A percentile compares a stretch with the other conserved stretches of the same genome.
Evolutionary conservation across 2,888 invertebrate species (phyloP).

Genomic region (Microplitis deprimator): DNA sequence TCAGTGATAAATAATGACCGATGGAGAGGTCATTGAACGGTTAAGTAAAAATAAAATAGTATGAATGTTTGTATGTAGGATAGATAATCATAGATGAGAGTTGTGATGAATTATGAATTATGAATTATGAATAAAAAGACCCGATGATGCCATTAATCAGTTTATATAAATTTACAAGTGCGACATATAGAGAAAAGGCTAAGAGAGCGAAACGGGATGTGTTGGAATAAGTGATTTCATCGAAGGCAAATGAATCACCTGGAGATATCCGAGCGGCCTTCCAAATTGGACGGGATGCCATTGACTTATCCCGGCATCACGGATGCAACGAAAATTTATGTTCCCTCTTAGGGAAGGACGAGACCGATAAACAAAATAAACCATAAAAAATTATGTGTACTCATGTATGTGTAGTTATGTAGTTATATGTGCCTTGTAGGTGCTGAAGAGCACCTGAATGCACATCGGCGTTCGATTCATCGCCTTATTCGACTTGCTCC

Average conservation of each 20-base stretch:
- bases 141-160: no score
- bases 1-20: constrained; percentile 2
- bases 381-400: background rate
- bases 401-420: background rate
- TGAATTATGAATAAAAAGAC: no score
- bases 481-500: constrained; percentile 51
- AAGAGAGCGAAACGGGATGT: constrained; percentile 5
- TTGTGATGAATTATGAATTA: no score
- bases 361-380: background rate
- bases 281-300: constrained; percentile 40
- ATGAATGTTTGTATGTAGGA: no score
- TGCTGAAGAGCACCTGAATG: constrained; percentile 43
- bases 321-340: constrained; percentile 34
- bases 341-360: constrained; percentile 3
- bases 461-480: constrained; percentile 52
- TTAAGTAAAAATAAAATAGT: no score
- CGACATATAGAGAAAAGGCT: constrained; percentile 2
- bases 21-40: background rate
- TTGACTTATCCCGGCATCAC: constrained; percentile 42
- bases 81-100: no score
- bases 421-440: constrained; percentile 36
- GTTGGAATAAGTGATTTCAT: constrained; percentile 35
- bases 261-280: background rate
- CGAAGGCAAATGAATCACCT: constrained; percentile 34
- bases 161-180: no score